Conservation (phyloP, 2,888 invertebrate species). For the Eupithecia subumbrata region DNA sequence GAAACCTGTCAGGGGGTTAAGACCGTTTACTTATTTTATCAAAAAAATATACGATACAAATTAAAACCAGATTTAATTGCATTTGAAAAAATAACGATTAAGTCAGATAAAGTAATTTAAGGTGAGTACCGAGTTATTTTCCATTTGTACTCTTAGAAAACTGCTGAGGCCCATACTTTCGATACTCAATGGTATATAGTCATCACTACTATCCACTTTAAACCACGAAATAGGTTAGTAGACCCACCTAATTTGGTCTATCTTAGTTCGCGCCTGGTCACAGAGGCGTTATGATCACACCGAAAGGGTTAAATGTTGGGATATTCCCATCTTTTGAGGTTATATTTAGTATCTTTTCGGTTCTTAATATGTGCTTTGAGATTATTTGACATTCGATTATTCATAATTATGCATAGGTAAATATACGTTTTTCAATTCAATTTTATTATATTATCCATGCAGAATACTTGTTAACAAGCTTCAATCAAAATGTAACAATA, state of each 20-base stretch:
- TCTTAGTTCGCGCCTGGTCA: slow-evolving; percentile 1
- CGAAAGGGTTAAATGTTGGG: neutral
- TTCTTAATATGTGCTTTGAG: neutral
- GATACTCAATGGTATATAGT: neutral
- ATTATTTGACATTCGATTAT: neutral
- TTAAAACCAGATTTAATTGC: neutral
- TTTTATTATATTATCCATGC: neutral
- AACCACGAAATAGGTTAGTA: slow-evolving; percentile 1
- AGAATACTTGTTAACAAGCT: neutral
- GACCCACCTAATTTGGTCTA: slow-evolving; percentile 1
- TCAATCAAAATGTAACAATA: neutral
- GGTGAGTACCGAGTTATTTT: neutral
- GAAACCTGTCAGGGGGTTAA: no score
- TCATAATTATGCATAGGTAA: neutral
- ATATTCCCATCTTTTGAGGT: neutral
- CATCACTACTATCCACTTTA: neutral
- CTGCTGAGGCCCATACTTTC: neutral
- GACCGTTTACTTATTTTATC: no score
- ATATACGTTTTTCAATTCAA: neutral
- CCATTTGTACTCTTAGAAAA: neutral
- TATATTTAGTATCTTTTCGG: neutral
- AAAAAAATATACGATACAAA: neutral
- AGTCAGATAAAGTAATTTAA: neutral
- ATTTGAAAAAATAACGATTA: neutral
- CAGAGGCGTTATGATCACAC: slow-evolving; percentile 7